phyloP scores from a whole-genome alignment of 2,888 invertebrate species.

The Choreutis nemorana region DNA sequence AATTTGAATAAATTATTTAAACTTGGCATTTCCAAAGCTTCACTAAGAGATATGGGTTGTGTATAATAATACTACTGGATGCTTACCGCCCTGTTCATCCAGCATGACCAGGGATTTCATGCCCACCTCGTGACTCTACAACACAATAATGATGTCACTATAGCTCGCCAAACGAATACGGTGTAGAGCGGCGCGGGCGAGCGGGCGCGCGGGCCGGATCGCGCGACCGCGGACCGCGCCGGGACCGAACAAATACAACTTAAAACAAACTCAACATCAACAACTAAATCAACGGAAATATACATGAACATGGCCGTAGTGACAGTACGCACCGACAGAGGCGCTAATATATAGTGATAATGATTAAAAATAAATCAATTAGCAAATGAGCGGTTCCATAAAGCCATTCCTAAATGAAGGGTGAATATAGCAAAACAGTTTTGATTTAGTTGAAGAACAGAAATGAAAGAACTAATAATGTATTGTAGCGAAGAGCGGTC shows the following conservation, averaged over 20 bases:
- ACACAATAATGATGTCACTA: slow-evolving; percentile 70
- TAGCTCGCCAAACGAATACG: slow-evolving; percentile 60
- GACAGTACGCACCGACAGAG: slow-evolving; percentile 16
- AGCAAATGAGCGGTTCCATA: slow-evolving; percentile 58
- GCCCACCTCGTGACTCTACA: slow-evolving; percentile 99
- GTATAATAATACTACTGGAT: slow-evolving; percentile 67
- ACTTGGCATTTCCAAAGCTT: slow-evolving; percentile 61
- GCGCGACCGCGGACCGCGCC: slow-evolving; percentile 27
- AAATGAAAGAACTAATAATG: slow-evolving; percentile 48
- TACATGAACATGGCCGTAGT: slow-evolving; percentile 28
- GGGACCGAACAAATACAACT: slow-evolving; percentile 32
- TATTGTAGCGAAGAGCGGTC: slow-evolving; percentile 48
- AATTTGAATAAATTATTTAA: slow-evolving; percentile 44
- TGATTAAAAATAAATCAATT: slow-evolving; percentile 41
- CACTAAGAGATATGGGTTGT: slow-evolving; percentile 59
- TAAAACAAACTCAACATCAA: slow-evolving; percentile 10
- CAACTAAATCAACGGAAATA: too few relatives aligned
- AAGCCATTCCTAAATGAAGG: slow-evolving; percentile 63
- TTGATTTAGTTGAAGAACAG: slow-evolving; percentile 45
- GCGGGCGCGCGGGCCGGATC: slow-evolving; percentile 17
- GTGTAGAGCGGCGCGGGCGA: slow-evolving; percentile 24
- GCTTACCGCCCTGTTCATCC: slow-evolving; percentile 99
- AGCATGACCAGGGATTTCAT: slow-evolving; percentile 99
- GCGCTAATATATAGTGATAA: slow-evolving; percentile 25
- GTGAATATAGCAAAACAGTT: slow-evolving; percentile 48